Percentiles rank a stretch among this genome's conserved stretches.
phyloP scores from a whole-genome alignment of 2,888 invertebrate genomes.

The Horisme vitalbata region DNA sequence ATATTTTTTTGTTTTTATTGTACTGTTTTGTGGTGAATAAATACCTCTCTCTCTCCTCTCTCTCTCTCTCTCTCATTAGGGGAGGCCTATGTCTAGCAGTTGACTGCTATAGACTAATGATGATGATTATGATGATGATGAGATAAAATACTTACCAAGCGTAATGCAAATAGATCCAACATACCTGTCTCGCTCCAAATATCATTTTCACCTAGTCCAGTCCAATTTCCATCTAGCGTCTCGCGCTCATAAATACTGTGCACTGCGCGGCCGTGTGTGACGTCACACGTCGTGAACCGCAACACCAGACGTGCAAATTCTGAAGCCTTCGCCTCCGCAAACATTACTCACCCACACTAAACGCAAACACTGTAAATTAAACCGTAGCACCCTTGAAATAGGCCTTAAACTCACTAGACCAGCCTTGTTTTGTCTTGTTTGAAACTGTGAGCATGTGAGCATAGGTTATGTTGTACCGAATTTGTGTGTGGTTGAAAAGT shows the following conservation, averaged over 20 bases:
- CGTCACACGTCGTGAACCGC: conserved; percentile 31
- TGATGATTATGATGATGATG: no score
- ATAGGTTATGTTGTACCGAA: conserved; percentile 16
- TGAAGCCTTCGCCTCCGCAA: conserved; percentile 48
- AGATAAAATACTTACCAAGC: no score
- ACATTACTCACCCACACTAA: conserved; percentile 45
- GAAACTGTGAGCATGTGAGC: conserved; percentile 21
- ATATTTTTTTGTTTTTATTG: no score
- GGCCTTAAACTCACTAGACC: background rate
- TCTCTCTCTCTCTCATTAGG: no score
- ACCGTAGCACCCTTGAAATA: conserved; percentile 10
- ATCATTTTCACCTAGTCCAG: conserved; percentile 16
- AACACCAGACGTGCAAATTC: conserved; percentile 47
- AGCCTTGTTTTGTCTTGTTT: conserved; percentile 8
- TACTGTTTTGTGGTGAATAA: no score
- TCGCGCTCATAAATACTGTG: conserved; percentile 15
- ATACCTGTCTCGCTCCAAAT: background rate
- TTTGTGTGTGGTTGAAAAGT: conserved; percentile 18
- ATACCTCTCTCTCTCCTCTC: no score
- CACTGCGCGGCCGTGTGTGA: conserved; percentile 36
- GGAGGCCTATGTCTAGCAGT: no score
- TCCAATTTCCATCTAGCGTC: conserved; percentile 14
- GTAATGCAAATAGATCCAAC: background rate
- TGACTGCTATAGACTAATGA: no score
- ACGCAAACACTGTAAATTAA: conserved; percentile 7